phyloP scores from a whole-genome alignment of 2,888 invertebrate genomes.

The Aromia moschata region DNA sequence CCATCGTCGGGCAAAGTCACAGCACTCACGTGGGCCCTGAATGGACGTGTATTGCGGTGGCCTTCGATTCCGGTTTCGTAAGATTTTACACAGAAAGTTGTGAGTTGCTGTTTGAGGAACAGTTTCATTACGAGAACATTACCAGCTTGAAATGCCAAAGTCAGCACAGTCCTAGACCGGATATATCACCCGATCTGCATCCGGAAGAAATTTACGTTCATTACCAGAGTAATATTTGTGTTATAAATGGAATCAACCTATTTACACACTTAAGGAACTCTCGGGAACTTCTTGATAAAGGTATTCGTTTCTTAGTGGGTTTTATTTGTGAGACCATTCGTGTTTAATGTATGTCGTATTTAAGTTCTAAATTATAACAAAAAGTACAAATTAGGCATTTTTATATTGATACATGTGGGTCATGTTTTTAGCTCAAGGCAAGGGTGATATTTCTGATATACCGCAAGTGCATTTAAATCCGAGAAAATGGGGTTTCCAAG shows the following conservation, averaged over 20 bases:
- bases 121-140: slow-evolving; percentile 84
- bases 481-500: slow-evolving; percentile 88
- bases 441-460: slow-evolving; percentile 58
- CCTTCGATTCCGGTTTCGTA: slow-evolving; percentile 85
- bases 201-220: slow-evolving; percentile 80
- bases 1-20: slow-evolving; percentile 61
- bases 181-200: slow-evolving; percentile 56
- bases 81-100: slow-evolving; percentile 91
- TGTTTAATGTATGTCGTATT: too few relatives aligned
- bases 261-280: slow-evolving; percentile 83
- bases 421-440: slow-evolving; percentile 71
- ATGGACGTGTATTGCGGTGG: slow-evolving; percentile 90
- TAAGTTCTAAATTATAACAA: too few relatives aligned
- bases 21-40: slow-evolving; percentile 73
- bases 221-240: slow-evolving; percentile 77
- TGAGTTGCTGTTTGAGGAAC: slow-evolving; percentile 81
- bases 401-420: too few relatives aligned
- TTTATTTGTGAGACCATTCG: too few relatives aligned
- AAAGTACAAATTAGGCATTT: too few relatives aligned
- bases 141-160: slow-evolving; percentile 82
- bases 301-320: too few relatives aligned
- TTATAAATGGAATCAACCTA: slow-evolving; percentile 79
- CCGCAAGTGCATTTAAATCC: slow-evolving; percentile 70
- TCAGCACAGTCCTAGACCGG: slow-evolving; percentile 65
- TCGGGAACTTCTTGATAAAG: slow-evolving; percentile 81